Percentiles rank a stretch among this genome's conserved stretches.
Conservation (phyloP, 1,140 invertebrate genomes). For the Leptestheria dahalacensis region DNA sequence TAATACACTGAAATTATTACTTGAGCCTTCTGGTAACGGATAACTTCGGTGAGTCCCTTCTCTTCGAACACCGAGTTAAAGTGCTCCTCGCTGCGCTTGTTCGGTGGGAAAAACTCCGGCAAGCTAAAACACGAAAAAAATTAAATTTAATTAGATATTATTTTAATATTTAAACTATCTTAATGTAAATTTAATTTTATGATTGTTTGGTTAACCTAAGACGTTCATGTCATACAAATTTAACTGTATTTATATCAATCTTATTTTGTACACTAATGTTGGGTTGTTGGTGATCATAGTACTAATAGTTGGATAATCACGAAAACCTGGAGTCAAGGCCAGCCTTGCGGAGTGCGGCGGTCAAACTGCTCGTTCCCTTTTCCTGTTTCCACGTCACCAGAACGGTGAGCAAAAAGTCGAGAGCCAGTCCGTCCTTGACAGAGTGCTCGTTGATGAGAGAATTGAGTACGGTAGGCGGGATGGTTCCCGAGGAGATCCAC, state of each 20-base stretch:
- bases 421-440: constrained; percentile 82
- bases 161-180: too few species aligned
- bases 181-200: too few species aligned
- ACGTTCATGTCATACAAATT: too few species aligned
- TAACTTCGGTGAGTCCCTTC: constrained; percentile 68
- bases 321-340: constrained; percentile 63
- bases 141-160: constrained; percentile 15
- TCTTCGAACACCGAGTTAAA: constrained; percentile 70
- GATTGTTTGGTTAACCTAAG: too few species aligned
- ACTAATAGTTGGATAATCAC: too few species aligned
- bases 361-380: constrained; percentile 68
- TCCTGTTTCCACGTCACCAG: constrained; percentile 82
- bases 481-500: constrained; percentile 73
- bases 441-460: constrained; percentile 79
- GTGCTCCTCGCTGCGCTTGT: constrained; percentile 78
- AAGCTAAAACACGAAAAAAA: constrained; percentile 39
- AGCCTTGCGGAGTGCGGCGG: constrained; percentile 70
- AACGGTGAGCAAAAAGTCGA: constrained; percentile 82
- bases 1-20: too few species aligned
- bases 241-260: too few species aligned
- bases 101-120: constrained; percentile 82
- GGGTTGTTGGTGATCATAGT: too few species aligned
- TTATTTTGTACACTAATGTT: too few species aligned
- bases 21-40: constrained; percentile 78
- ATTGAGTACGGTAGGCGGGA: constrained; percentile 66